Conservation (phyloP, 2,888 invertebrate genomes). For the Pollenia amentaria region DNA sequence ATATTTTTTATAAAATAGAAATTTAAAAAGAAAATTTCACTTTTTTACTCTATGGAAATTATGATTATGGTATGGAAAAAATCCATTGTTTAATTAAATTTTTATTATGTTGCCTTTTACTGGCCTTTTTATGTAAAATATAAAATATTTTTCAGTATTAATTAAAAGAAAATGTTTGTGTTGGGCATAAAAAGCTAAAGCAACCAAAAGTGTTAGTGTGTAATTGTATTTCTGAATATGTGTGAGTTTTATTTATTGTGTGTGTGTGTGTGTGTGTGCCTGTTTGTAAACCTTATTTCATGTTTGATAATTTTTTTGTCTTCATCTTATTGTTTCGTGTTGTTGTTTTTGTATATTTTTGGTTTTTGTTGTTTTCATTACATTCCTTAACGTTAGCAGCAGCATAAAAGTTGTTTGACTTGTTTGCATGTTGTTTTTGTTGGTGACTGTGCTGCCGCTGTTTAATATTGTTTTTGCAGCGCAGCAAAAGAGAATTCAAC, state of each 20-base stretch:
- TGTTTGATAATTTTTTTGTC: slow-evolving; percentile 57
- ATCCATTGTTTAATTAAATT: slow-evolving; percentile 17
- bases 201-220: background rate
- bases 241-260: background rate
- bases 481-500: slow-evolving; percentile 45
- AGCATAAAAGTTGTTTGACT: slow-evolving; percentile 82
- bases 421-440: slow-evolving; percentile 76
- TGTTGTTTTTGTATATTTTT: slow-evolving; percentile 41
- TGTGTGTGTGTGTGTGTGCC: slow-evolving; percentile 5
- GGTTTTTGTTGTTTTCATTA: slow-evolving; percentile 77
- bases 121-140: background rate
- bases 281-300: slow-evolving; percentile 64
- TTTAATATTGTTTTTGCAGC: background rate
- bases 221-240: background rate
- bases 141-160: slow-evolving; percentile 23
- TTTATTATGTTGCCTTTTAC: background rate
- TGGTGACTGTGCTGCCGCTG: slow-evolving; percentile 14
- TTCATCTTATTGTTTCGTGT: slow-evolving; percentile 39
- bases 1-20: slow-evolving; percentile 16
- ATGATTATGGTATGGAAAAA: slow-evolving; percentile 36
- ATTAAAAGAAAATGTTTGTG: slow-evolving; percentile 58
- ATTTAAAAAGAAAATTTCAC: slow-evolving; percentile 42
- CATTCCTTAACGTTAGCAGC: slow-evolving; percentile 81
- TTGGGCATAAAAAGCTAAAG: slow-evolving; percentile 18
- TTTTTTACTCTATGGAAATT: slow-evolving; percentile 21